phyloP scores from a whole-genome alignment of 2,113 vertebrate species.

The Plestiodon gilberti region DNA sequence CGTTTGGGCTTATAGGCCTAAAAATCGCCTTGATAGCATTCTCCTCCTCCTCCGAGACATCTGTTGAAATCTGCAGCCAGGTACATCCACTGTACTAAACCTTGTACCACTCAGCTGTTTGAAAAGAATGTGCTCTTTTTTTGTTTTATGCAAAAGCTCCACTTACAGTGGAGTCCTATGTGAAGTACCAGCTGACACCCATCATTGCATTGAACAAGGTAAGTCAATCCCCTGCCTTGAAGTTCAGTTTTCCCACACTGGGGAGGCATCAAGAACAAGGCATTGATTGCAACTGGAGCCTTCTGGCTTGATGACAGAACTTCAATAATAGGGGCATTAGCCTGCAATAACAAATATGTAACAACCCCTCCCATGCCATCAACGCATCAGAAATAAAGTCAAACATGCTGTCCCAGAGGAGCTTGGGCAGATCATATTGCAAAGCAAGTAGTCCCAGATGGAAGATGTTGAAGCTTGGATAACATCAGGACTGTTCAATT shows the following conservation, averaged over 20 bases:
- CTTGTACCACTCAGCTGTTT: constrained; percentile 31
- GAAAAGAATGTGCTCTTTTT: constrained; percentile 13
- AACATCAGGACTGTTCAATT: not conserved
- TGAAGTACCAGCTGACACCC: constrained; percentile 53
- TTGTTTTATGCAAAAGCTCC: not conserved
- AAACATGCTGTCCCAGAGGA: not conserved
- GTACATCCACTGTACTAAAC: constrained; percentile 29
- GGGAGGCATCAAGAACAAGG: not conserved
- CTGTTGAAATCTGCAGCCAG: constrained; percentile 22
- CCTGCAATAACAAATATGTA: constrained; percentile 41
- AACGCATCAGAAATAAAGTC: not conserved
- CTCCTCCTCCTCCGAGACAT: not conserved
- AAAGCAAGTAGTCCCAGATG: rapidly evolving
- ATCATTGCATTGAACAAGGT: constrained; percentile 18
- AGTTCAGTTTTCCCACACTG: not conserved
- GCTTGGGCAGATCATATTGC: not conserved
- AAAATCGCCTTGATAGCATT: not conserved
- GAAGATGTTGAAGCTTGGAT: not conserved
- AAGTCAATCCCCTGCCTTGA: constrained; percentile 9
- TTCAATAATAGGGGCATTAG: constrained; percentile 32
- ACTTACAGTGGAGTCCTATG: constrained; percentile 51
- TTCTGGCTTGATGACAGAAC: constrained; percentile 47
- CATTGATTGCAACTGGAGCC: constrained; percentile 40
- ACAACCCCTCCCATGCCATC: not conserved
- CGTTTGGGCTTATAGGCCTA: constrained; percentile 25